Evolutionary conservation across 2,113 vertebrate genomes (phyloP).

Genomic region (Steatornis caripensis): DNA sequence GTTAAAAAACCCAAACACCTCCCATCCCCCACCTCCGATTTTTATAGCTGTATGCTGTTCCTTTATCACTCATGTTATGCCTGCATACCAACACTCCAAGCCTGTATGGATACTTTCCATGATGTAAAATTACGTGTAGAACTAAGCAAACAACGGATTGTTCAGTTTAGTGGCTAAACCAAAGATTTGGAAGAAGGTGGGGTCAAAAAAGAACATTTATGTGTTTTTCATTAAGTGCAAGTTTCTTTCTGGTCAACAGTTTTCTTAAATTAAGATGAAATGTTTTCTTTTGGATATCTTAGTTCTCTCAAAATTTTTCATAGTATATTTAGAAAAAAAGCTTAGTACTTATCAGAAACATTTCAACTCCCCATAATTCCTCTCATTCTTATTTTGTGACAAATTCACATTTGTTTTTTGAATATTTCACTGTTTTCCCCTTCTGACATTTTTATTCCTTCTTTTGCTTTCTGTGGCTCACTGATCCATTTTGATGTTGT

Average conservation of each 20-base stretch:
- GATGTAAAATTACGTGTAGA: not conserved
- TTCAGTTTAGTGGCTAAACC: not conserved
- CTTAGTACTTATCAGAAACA: not conserved
- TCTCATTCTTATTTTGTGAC: not conserved
- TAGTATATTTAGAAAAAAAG: not conserved
- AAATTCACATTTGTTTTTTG: not conserved
- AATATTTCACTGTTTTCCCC: not conserved
- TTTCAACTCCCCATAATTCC: not conserved
- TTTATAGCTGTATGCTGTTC: not conserved
- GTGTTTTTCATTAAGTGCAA: not conserved
- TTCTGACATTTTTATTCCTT: not conserved
- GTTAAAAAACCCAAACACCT: not conserved
- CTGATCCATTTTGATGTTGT: not conserved
- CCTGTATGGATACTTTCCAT: not conserved
- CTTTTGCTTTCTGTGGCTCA: not conserved
- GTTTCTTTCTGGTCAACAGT: not conserved
- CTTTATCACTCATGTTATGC: not conserved
- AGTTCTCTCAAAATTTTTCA: not conserved
- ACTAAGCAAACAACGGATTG: not conserved
- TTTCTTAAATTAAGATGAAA: not conserved
- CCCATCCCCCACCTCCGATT: accelerated
- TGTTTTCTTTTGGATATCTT: not conserved
- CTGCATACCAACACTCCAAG: not conserved
- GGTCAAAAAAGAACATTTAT: not conserved
- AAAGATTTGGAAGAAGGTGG: not conserved